Conservation (phyloP, 2,797 vertebrate genomes). For the Coregonus ussuriensis region DNA sequence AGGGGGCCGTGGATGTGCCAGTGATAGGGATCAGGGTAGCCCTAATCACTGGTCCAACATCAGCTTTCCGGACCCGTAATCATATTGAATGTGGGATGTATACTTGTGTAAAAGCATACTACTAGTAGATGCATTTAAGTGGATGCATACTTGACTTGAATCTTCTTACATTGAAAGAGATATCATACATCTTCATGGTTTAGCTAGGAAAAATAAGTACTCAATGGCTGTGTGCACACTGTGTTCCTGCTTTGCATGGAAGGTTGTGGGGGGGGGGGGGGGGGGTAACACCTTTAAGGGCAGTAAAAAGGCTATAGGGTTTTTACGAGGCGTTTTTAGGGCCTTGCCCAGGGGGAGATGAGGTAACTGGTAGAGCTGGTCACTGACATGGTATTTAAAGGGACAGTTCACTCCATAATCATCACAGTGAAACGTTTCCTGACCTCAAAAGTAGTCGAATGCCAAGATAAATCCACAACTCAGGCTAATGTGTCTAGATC, state of each 20-base stretch:
- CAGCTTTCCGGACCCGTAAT: constrained; percentile 30
- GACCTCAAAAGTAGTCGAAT: too few relatives aligned
- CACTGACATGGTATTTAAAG: constrained; percentile 42
- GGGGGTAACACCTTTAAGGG: constrained; percentile 9
- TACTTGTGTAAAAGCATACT: neutral
- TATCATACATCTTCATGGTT: neutral
- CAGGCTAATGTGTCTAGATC: constrained; percentile 8
- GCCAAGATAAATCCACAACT: too few relatives aligned
- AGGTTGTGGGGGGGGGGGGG: too few relatives aligned
- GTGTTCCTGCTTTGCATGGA: too few relatives aligned
- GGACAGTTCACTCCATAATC: neutral
- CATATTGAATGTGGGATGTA: neutral
- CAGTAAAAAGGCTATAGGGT: constrained; percentile 40
- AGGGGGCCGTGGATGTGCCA: constrained; percentile 47
- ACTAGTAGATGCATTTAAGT: neutral
- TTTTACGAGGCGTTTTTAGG: constrained; percentile 34
- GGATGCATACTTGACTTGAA: neutral
- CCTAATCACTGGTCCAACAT: constrained; percentile 16
- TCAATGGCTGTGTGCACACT: too few relatives aligned
- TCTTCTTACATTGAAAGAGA: neutral
- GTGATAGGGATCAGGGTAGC: constrained; percentile 24
- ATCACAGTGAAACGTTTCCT: neutral
- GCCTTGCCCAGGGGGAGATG: constrained; percentile 39
- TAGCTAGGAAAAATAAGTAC: too few relatives aligned
- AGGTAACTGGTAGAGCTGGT: constrained; percentile 47